Percentiles rank a stretch among this genome's conserved stretches.
Conservation (phyloP, 2,888 invertebrate species). For the Pachliopta kotzebuea region DNA sequence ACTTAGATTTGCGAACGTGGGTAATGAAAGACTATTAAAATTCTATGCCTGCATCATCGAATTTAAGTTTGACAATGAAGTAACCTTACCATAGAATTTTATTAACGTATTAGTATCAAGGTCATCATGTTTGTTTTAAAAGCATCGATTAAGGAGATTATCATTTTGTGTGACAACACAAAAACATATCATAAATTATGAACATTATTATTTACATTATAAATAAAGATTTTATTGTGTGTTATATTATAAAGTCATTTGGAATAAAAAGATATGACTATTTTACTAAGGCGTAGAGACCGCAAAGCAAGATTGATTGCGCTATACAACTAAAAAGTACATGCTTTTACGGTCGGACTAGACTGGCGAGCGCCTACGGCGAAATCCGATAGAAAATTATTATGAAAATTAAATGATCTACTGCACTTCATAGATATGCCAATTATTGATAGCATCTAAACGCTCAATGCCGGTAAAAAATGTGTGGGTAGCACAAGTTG, state of each 20-base stretch:
- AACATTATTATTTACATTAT: too few species aligned
- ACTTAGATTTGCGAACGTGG: too few species aligned
- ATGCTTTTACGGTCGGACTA: constrained; percentile 50
- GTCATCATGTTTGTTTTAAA: too few species aligned
- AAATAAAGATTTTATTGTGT: neutral
- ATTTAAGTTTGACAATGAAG: too few species aligned
- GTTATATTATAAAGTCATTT: neutral
- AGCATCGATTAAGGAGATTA: too few species aligned
- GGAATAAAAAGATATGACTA: constrained; percentile 1
- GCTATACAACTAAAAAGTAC: constrained; percentile 66
- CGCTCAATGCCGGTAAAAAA: constrained; percentile 58
- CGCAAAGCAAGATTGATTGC: constrained; percentile 70
- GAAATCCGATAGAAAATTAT: constrained; percentile 75
- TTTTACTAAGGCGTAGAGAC: constrained; percentile 37
- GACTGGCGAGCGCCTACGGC: constrained; percentile 60
- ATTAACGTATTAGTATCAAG: too few species aligned
- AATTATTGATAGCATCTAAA: constrained; percentile 75
- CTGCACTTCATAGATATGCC: constrained; percentile 73
- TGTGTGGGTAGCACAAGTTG: constrained; percentile 62
- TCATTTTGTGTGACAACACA: too few species aligned
- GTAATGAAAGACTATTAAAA: too few species aligned
- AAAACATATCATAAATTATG: too few species aligned
- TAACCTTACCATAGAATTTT: too few species aligned
- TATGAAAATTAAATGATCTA: constrained; percentile 80
- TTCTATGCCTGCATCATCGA: too few species aligned